Base-by-base conservation (phyloP, 2,888 invertebrate species). In the Eurytoma adleriae region DNA sequence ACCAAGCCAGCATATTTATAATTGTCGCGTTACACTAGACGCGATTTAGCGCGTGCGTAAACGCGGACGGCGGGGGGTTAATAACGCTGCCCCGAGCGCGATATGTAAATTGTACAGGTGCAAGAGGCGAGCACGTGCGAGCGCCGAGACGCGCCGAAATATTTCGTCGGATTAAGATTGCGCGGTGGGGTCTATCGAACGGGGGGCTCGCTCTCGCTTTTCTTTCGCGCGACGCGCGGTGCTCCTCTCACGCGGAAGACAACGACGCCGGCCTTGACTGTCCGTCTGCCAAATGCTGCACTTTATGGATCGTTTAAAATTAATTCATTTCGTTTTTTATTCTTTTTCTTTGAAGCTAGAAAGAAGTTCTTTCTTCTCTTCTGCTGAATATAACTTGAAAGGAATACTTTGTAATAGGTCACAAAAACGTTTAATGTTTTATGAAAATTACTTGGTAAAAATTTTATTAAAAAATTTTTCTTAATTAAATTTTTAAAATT, bases 1-100 rank as follows among this genome's bases (percentile, higher is more conserved):
- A 72, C 50, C 54, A 57, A 52, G 66, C 72, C 71, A 71, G 71
- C 57, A 57, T 78, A 78, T 78, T 78, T 78, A 78, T 78, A 78
- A 78, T 78, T 78, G 72, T 66, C 71, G 72, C 71, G 18, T 27
- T 61, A n/a, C 52, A 24, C 24, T 20, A 24, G 18, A 3, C 24
- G 59, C 48, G 12, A 64, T 64, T 40, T 64, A 64, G 27, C 18
- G 64, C 16, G 64, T 64, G 40, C 30, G 62, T 14, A 54, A 54
- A 54, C 54, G 54, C 54, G 40, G 7, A 3, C 2, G 40, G 4
- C 2, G 40, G 40, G 40, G 40, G 40, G 40, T 40, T 40, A 40
- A 40, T 40, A 40, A 54, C 62, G 27, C 20, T 10, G 62, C 18
- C 3, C 40, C 16, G n/a, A 64, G n/a, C 64, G 40, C 64, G 40